Conservation (phyloP, 2,113 vertebrate genomes). For the Morphnarchus princeps region DNA sequence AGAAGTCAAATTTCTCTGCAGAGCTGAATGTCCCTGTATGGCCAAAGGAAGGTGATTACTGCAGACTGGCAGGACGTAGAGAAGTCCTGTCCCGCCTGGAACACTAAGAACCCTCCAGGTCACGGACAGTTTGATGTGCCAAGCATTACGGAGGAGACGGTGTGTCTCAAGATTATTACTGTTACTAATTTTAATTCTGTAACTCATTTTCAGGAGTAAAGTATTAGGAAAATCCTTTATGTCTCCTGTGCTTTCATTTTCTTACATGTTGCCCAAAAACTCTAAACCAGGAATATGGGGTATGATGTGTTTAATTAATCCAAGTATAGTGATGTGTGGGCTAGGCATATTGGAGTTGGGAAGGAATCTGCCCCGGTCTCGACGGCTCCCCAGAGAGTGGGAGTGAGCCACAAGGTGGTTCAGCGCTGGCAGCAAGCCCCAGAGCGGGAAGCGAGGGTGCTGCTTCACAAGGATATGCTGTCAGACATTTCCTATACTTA, state of each 20-base stretch:
- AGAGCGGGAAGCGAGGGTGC: accelerated
- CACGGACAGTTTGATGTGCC: background rate
- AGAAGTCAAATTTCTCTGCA: background rate
- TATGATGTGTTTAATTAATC: background rate
- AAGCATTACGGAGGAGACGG: background rate
- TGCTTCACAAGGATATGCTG: background rate
- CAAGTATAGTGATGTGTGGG: background rate
- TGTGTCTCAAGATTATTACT: background rate
- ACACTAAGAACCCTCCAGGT: background rate
- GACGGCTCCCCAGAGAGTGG: background rate
- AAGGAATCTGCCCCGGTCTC: background rate
- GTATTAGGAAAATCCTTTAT: background rate
- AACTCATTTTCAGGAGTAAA: background rate
- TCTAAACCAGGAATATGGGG: background rate
- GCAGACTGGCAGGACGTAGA: background rate
- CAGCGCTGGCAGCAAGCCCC: background rate
- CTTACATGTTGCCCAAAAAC: background rate
- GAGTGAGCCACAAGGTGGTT: background rate
- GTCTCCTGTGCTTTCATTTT: background rate
- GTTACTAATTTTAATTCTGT: background rate
- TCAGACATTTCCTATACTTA: background rate
- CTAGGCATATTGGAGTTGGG: background rate
- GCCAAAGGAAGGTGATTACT: background rate
- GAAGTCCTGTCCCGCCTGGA: background rate
- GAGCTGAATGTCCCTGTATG: background rate